Conservation (phyloP, 2,797 vertebrate species). For the Heliangelus exortis region DNA sequence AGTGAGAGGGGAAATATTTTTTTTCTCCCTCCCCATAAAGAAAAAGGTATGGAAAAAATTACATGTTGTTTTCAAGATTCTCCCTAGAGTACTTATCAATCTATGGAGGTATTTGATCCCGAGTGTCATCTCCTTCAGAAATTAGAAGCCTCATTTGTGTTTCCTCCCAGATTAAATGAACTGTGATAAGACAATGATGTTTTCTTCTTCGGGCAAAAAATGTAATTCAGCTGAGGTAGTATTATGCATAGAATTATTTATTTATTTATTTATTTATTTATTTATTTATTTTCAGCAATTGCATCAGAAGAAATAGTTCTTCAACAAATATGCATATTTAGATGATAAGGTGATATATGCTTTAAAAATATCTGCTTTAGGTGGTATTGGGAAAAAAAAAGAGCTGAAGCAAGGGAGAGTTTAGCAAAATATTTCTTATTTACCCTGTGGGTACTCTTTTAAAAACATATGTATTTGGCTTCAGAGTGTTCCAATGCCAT, state of each 20-base stretch:
- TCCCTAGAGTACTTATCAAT: neutral
- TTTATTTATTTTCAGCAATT: neutral
- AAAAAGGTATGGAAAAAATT: neutral
- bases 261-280: neutral
- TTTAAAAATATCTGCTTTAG: neutral
- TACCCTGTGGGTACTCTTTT: neutral
- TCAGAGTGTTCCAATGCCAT: neutral
- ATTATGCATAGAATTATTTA: neutral
- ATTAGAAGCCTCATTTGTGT: conserved; percentile 3
- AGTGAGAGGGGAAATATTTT: neutral
- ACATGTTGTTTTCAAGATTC: neutral
- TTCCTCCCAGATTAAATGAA: conserved; percentile 21
- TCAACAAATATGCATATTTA: neutral
- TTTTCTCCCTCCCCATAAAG: neutral
- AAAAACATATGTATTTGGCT: neutral
- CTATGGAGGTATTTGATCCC: neutral
- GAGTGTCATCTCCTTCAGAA: conserved; percentile 18
- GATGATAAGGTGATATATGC: neutral
- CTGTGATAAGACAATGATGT: neutral
- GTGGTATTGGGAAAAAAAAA: neutral
- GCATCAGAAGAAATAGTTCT: neutral
- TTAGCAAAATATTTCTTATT: neutral
- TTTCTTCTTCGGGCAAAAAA: conserved; percentile 14
- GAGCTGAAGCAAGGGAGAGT: neutral
- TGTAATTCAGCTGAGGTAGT: neutral